These are phyloP conservation scores for Megalops atlanticus DNA, from an alignment of 2,113 vertebrate species.

Conservation along the genomic window DNA sequence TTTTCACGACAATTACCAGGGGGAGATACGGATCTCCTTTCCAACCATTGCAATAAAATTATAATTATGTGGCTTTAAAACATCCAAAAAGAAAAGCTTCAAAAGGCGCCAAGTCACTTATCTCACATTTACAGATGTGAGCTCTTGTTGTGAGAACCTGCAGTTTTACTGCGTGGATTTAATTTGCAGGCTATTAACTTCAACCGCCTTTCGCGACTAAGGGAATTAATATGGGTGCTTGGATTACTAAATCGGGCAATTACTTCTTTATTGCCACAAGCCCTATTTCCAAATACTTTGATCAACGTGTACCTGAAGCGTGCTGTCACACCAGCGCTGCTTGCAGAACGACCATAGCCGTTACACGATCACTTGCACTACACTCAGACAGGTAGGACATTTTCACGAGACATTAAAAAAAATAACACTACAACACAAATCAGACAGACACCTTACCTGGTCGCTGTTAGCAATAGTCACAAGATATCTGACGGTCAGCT, in stretches of 20 bases:
- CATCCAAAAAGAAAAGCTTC: neutral
- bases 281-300: neutral
- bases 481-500: neutral
- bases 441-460: neutral
- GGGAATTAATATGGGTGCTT: neutral
- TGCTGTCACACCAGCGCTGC: too few species aligned
- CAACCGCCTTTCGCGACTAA: neutral
- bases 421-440: neutral
- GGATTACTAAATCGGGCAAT: neutral
- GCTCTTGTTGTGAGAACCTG: neutral
- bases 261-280: neutral
- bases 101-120: neutral
- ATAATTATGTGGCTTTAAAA: neutral
- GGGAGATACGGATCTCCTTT: neutral
- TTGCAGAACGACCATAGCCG: neutral
- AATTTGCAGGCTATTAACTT: neutral
- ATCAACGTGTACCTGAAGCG: neutral
- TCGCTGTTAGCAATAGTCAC: neutral
- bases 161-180: neutral
- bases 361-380: neutral
- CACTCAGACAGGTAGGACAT: constrained; percentile 2
- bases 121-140: neutral
- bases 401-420: neutral
- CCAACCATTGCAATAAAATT: neutral
- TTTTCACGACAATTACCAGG: neutral